These are phyloP conservation scores for Cyanoderma ruficeps DNA, from an alignment of 2,113 vertebrate genomes.

Conservation along the genomic window DNA sequence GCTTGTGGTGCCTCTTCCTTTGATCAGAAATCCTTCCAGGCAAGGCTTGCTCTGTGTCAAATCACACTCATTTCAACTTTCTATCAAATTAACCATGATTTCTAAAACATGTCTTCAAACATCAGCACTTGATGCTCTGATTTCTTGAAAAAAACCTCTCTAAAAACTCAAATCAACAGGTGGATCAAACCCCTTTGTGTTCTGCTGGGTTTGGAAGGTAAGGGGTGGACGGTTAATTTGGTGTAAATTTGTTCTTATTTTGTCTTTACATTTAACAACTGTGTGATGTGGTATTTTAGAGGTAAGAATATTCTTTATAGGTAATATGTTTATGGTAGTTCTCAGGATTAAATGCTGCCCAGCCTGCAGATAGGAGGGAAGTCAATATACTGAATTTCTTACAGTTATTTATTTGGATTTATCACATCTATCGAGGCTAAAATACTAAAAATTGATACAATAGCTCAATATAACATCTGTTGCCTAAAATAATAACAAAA, in stretches of 20 bases:
- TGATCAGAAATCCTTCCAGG: neutral
- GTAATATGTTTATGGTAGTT: neutral
- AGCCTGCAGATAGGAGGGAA: neutral
- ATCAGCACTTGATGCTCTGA: neutral
- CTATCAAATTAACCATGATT: neutral
- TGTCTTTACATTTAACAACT: neutral
- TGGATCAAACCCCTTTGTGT: neutral
- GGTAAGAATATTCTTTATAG: neutral
- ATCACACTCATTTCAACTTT: neutral
- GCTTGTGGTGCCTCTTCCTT: neutral
- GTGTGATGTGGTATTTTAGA: neutral
- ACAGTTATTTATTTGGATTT: neutral
- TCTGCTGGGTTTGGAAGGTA: neutral
- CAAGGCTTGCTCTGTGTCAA: neutral
- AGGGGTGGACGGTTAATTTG: neutral
- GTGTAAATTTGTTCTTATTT: neutral
- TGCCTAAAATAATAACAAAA: conserved; percentile 41
- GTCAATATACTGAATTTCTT: neutral
- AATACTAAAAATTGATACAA: neutral
- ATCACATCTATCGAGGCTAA: neutral
- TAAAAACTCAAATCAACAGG: neutral
- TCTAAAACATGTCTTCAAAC: neutral
- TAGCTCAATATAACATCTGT: neutral
- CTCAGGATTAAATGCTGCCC: neutral
- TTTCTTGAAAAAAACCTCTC: neutral